phyloP scores from a whole-genome alignment of 2,113 vertebrate genomes.

The Ameiurus melas region DNA sequence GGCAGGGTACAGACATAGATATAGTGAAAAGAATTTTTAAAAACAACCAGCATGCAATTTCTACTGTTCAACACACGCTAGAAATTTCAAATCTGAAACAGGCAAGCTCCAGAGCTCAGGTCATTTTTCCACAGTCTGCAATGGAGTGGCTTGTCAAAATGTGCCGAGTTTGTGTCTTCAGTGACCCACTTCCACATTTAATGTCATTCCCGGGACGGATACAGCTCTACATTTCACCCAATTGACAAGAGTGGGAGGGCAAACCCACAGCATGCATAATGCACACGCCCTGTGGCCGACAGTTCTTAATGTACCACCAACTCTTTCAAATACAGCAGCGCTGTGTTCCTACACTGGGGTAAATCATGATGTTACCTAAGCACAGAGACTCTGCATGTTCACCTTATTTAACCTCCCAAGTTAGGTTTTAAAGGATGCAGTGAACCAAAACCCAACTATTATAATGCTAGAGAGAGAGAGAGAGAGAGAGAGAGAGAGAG shows the following conservation, averaged over 20 bases:
- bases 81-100: neutral
- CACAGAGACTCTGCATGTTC: neutral
- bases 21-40: neutral
- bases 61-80: neutral
- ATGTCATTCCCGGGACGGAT: constrained; percentile 23
- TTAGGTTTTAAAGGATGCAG: neutral
- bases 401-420: neutral
- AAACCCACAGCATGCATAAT: constrained; percentile 39
- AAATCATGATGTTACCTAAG: neutral
- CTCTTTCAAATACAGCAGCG: neutral
- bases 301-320: constrained; percentile 7
- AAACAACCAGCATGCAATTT: neutral
- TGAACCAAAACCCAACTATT: neutral
- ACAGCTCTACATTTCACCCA: constrained; percentile 20
- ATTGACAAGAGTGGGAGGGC: constrained; percentile 7
- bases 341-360: neutral
- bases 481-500: neutral
- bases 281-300: constrained; percentile 6
- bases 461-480: neutral
- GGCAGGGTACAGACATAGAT: neutral
- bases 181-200: constrained; percentile 16
- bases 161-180: constrained; percentile 1
- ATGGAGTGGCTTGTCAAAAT: neutral
- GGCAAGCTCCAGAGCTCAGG: neutral
- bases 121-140: neutral